phyloP scores from a whole-genome alignment of 2,797 vertebrate species.

The Dromococcyx pavoninus region DNA sequence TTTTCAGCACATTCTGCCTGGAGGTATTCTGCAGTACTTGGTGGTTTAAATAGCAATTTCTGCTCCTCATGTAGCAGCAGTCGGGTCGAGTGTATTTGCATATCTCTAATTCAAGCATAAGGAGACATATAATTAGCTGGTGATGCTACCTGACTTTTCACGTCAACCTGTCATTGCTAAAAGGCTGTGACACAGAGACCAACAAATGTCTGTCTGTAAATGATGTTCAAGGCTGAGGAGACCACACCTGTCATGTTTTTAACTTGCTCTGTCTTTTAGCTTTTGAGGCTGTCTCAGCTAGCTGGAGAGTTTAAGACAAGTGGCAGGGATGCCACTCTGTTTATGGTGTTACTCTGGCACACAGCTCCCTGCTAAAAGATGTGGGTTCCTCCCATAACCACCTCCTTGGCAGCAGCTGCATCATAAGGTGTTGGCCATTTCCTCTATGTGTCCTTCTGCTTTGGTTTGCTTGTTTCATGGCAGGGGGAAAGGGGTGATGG shows the following conservation, averaged over 20 bases:
- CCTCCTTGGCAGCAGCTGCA: fast-evolving
- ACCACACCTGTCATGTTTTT: neutral
- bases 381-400: fast-evolving
- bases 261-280: neutral
- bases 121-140: neutral
- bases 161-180: fast-evolving
- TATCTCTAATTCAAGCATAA: neutral
- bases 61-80: neutral
- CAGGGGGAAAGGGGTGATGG: neutral
- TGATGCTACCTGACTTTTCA: neutral
- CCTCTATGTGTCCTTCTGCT: fast-evolving
- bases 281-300: neutral
- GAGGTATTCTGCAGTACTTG: neutral
- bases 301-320: neutral
- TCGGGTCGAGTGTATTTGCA: neutral
- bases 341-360: neutral
- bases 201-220: neutral
- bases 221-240: neutral
- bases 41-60: neutral
- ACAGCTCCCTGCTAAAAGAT: neutral
- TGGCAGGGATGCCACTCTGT: neutral
- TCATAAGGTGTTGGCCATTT: fast-evolving
- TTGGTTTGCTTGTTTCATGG: neutral
- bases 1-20: neutral
- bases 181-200: neutral